Evolutionary conservation across 2,888 invertebrate genomes (phyloP).

Genomic region (Agriopis leucophaearia): DNA sequence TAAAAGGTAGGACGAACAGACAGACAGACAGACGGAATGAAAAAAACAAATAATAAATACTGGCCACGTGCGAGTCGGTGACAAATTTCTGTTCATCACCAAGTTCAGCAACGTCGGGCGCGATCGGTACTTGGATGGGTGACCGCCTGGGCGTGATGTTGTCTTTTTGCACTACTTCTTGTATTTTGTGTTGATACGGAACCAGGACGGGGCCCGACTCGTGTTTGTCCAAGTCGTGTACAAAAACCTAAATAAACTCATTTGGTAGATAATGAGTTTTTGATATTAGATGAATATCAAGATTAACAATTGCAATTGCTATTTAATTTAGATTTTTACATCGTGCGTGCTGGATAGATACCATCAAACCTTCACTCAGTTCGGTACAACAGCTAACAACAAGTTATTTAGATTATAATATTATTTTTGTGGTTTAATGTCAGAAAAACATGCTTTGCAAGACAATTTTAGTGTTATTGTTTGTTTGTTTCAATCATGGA

Average conservation of each 20-base stretch:
- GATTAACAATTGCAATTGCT: background rate
- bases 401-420: background rate
- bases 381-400: background rate
- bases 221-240: no score
- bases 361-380: background rate
- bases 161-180: no score
- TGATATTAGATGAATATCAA: slow-evolving; percentile 8
- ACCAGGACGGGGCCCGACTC: no score
- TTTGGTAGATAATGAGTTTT: slow-evolving; percentile 2
- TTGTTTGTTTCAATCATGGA: background rate
- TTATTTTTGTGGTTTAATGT: background rate
- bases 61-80: no score
- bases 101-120: no score
- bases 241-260: slow-evolving; percentile 6
- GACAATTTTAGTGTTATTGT: background rate
- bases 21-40: no score
- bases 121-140: no score
- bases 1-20: no score
- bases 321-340: slow-evolving; percentile 11
- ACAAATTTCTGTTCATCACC: no score
- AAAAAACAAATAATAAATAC: no score
- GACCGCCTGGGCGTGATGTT: no score
- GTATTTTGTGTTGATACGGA: no score
- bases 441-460: slow-evolving; percentile 1
- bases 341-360: background rate